Evolutionary conservation across 2,113 vertebrate genomes (phyloP).

Genomic region (Dolichotis patagonum): DNA sequence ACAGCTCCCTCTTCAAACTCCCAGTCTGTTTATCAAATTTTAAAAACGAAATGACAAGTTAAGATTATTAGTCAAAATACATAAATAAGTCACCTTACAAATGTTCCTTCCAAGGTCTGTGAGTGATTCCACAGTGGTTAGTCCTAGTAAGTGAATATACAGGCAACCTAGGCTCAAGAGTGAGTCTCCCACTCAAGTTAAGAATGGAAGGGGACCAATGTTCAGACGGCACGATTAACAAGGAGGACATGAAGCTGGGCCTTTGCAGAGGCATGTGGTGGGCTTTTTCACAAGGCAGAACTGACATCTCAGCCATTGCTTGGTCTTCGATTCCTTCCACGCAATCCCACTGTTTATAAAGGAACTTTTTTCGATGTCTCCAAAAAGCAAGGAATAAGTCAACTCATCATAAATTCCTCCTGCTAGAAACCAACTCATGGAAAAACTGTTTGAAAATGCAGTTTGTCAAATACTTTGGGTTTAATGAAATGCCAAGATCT

Average conservation of each 20-base stretch:
- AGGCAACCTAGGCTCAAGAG: slow-evolving; percentile 38
- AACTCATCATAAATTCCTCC: slow-evolving; percentile 79
- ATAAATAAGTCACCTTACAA: slow-evolving; percentile 63
- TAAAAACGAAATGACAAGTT: slow-evolving; percentile 76
- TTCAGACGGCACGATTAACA: slow-evolving; percentile 21
- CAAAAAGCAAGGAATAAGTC: slow-evolving; percentile 74
- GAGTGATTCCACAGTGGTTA: slow-evolving; percentile 76
- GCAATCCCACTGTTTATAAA: slow-evolving; percentile 72
- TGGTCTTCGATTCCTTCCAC: not conserved
- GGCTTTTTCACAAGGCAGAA: slow-evolving; percentile 29
- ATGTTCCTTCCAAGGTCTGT: slow-evolving; percentile 64
- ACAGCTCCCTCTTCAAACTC: slow-evolving; percentile 73
- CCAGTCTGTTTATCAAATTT: slow-evolving; percentile 76
- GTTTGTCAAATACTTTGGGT: slow-evolving; percentile 79
- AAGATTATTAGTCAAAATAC: slow-evolving; percentile 76
- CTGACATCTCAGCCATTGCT: slow-evolving; percentile 61
- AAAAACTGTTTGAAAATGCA: slow-evolving; percentile 79
- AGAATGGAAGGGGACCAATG: slow-evolving; percentile 60
- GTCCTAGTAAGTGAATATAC: slow-evolving; percentile 66
- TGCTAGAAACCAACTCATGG: slow-evolving; percentile 63
- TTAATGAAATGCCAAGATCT: slow-evolving; percentile 81
- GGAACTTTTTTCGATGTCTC: slow-evolving; percentile 65
- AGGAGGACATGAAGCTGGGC: not conserved
- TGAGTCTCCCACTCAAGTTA: slow-evolving; percentile 54
- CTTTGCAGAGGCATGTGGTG: slow-evolving; percentile 30